Conservation (phyloP, 2,888 invertebrate genomes). For the Drosophila ustulata region DNA sequence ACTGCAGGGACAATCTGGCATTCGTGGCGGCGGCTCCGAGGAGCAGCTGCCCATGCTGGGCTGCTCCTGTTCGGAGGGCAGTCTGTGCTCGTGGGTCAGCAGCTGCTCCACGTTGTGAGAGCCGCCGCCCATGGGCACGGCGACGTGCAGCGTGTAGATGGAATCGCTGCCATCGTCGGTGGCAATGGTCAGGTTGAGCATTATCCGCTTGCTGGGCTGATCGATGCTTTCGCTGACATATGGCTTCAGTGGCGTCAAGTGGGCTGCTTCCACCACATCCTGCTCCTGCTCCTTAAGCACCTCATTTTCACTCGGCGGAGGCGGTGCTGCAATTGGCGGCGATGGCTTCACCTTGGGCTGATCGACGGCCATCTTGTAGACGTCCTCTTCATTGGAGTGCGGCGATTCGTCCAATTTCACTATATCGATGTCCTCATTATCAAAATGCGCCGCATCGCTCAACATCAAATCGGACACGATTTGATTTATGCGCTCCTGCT, state of each 20-base stretch:
- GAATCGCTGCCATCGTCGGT: conserved; percentile 88
- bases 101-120: conserved; percentile 73
- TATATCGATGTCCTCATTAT: conserved; percentile 82
- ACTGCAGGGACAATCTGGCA: conserved; percentile 84
- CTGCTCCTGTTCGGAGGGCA: conserved; percentile 21
- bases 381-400: conserved; percentile 71
- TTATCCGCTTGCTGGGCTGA: conserved; percentile 87
- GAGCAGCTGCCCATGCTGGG: conserved; percentile 64
- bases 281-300: conserved; percentile 56
- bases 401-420: conserved; percentile 78
- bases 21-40: conserved; percentile 83
- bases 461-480: conserved; percentile 80
- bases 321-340: conserved; percentile 2
- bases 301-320: conserved; percentile 62
- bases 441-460: conserved; percentile 77
- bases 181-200: conserved; percentile 93
- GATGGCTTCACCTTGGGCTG: conserved; percentile 17
- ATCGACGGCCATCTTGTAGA: conserved; percentile 78
- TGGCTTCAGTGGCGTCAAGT: conserved; percentile 65
- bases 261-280: conserved; percentile 12
- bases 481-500: conserved; percentile 52
- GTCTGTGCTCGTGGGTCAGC: conserved; percentile 69
- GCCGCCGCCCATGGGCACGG: conserved; percentile 88
- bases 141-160: conserved; percentile 92
- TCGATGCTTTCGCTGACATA: conserved; percentile 73